Base-by-base conservation (phyloP, 2,797 vertebrate genomes). In the Podargus strigoides region DNA sequence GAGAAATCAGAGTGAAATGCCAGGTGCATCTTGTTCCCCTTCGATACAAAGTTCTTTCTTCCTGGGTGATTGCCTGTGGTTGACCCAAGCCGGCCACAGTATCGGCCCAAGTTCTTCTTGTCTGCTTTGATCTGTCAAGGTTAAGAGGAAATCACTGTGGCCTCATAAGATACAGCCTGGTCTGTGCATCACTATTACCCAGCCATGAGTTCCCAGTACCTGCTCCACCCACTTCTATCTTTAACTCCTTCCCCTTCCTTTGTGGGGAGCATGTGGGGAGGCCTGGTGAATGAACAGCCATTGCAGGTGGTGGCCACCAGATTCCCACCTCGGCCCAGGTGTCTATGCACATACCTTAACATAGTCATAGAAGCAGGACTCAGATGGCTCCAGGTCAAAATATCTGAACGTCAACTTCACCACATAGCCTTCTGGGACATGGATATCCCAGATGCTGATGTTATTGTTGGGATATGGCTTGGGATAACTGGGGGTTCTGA, bases 321-420 rank as follows among this genome's bases (percentile, higher is more conserved):
- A 24, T 22, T 53, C 58, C 37, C 69, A 42, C 10, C 36, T 39
- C 69, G 30, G 12, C 46, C 59, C 21, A 34, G 6, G 8, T 11
- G 42, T 80, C 59, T 88, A 3, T 5, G 56, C 49, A 89, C 62
- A 0, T 94, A 99, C 99, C 98, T 98, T 98, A 84, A 99, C 97
- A 19, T 97, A 98, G 86, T 99, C 99, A 21, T 99, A 98, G 91
- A 97, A 97, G 95, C 99, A 99, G 90, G 97, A 93, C 21, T 97
- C 93, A 5, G 99, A 99, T 34, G 99, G 98, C 95, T 99, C 99
- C 94, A 99, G 82, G 91, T 99, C 98, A 95, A 99, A 98, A 88
- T 98, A 98, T 85, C 97, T 94, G 96, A 99, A 98, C 76, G 91
- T 91, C 59, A 99, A 97, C 83, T 98, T 98, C 64, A 99, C 96